Evolutionary conservation across 2,797 vertebrate genomes (phyloP).

Genomic region (Bufotes viridis): DNA sequence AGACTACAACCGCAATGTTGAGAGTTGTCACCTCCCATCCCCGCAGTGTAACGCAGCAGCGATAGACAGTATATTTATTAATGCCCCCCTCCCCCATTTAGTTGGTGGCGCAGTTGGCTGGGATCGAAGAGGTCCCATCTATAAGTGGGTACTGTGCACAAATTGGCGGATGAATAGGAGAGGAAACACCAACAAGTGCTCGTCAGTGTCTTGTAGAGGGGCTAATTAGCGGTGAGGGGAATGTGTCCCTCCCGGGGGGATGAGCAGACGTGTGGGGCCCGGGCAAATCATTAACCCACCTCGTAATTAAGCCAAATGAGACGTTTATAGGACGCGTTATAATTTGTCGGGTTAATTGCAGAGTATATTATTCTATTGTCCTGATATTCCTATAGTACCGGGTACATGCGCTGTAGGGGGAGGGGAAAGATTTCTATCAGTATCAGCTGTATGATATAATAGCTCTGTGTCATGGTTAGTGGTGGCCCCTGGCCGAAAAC

Average conservation of each 20-base stretch:
- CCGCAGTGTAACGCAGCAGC: not conserved
- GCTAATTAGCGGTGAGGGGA: slow-evolving; percentile 43
- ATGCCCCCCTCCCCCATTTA: not conserved
- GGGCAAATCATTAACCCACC: not conserved
- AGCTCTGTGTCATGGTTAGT: not conserved
- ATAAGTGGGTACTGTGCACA: slow-evolving; percentile 4
- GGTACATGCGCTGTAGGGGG: not conserved
- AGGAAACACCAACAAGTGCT: slow-evolving; percentile 4
- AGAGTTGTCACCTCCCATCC: not conserved
- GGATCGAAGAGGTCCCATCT: not conserved
- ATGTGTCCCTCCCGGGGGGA: not conserved
- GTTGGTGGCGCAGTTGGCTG: not conserved
- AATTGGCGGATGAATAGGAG: not conserved
- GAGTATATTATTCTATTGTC: not conserved
- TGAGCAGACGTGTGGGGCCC: not conserved
- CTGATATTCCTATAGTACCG: not conserved
- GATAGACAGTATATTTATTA: not conserved
- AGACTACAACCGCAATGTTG: not conserved
- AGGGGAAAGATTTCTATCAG: not conserved
- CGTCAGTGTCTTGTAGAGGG: slow-evolving; percentile 18
- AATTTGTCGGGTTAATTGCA: slow-evolving; percentile 7
- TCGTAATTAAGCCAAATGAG: not conserved
- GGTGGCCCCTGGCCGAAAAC: not conserved
- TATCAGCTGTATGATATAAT: not conserved
- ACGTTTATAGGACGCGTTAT: not conserved